These are phyloP conservation scores for Sarotherodon lohbergeri DNA, from an alignment of 2,113 vertebrate species.

Conservation along the genomic window DNA sequence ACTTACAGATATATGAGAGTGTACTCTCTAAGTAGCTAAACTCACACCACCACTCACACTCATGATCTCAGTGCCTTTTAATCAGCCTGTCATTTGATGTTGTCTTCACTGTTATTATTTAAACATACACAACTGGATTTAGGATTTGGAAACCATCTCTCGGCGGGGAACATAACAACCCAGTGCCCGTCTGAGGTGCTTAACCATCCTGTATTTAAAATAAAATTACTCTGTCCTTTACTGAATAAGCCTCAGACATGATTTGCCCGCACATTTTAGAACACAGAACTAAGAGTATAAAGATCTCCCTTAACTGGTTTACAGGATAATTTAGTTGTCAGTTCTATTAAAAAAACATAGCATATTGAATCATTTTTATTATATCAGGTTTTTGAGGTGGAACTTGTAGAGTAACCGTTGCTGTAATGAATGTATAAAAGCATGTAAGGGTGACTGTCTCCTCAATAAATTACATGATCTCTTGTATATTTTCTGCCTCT, in stretches of 20 bases:
- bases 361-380: not conserved
- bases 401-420: not conserved
- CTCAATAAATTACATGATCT: not conserved
- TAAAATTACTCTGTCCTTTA: not conserved
- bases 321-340: not conserved
- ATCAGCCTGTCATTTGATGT: conserved; percentile 6
- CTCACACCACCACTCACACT: not conserved
- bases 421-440: not conserved
- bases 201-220: not conserved
- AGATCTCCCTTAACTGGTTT: not conserved
- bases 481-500: not conserved
- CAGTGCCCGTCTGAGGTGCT: not conserved
- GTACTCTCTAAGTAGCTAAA: not conserved
- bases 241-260: not conserved
- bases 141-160: not conserved
- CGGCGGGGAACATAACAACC: not conserved
- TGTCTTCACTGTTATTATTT: not conserved
- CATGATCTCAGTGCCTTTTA: not conserved
- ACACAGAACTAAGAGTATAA: not conserved
- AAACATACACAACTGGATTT: not conserved
- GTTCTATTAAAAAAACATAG: not conserved
- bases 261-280: not conserved
- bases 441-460: not conserved
- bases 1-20: not conserved
- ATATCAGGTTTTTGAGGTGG: not conserved